phyloP scores from a whole-genome alignment of 2,797 vertebrate genomes.

The Esox lucius region DNA sequence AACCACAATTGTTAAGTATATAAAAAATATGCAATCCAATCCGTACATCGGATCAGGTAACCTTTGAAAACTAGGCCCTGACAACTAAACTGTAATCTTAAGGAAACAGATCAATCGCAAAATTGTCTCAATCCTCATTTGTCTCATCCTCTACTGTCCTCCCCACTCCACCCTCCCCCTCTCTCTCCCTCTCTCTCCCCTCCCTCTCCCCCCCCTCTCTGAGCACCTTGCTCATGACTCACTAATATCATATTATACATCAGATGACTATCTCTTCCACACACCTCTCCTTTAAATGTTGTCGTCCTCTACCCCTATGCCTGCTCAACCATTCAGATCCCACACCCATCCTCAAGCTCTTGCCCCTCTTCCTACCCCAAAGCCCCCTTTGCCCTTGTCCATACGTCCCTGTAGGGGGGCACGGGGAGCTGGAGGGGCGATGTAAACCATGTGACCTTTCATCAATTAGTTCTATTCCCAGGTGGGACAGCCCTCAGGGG shows the following conservation, averaged over 20 bases:
- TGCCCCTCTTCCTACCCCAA: not conserved
- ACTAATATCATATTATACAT: not conserved
- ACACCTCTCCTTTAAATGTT: not conserved
- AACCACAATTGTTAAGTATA: too few relatives aligned
- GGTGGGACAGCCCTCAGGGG: slow-evolving; percentile 21
- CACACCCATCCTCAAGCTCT: not conserved
- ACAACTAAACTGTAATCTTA: too few relatives aligned
- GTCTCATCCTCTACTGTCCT: too few relatives aligned
- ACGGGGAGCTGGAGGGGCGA: not conserved
- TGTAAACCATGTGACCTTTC: slow-evolving; percentile 26
- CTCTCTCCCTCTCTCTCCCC: too few relatives aligned
- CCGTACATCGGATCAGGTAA: too few relatives aligned
- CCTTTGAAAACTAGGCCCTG: too few relatives aligned
- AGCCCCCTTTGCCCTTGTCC: slow-evolving; percentile 8
- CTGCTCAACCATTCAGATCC: not conserved
- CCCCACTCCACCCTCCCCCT: too few relatives aligned
- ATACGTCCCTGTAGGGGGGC: not conserved
- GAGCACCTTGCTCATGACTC: not conserved
- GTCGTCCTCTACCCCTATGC: not conserved
- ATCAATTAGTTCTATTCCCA: slow-evolving; percentile 43
- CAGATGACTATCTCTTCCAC: not conserved
- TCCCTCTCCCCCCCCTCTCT: not conserved
- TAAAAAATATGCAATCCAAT: too few relatives aligned
- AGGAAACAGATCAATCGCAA: too few relatives aligned
- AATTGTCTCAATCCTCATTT: too few relatives aligned